phyloP scores from a whole-genome alignment of 1,140 invertebrate genomes.

The Hyles euphorbiae region DNA sequence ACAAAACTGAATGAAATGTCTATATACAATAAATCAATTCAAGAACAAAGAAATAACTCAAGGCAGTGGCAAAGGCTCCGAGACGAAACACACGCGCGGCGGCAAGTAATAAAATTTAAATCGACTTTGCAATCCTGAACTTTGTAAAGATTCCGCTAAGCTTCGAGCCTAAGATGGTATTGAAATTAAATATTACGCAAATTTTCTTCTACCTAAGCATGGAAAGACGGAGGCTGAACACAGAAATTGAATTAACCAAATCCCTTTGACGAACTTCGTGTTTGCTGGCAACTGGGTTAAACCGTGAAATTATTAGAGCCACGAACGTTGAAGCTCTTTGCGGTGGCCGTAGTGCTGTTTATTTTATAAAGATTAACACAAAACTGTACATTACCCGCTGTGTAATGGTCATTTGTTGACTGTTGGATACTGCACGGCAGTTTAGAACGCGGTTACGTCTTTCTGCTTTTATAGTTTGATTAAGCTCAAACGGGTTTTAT shows the following conservation, averaged over 20 bases:
- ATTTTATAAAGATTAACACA: conserved; percentile 23
- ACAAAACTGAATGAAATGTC: too few relatives aligned
- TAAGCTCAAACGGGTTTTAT: too few relatives aligned
- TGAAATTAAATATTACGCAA: conserved; percentile 43
- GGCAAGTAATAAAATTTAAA: conserved; percentile 22
- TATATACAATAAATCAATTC: too few relatives aligned
- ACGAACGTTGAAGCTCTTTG: conserved; percentile 22
- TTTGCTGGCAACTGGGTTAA: conserved; percentile 35
- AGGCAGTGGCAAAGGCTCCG: too few relatives aligned
- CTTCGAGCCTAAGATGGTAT: conserved; percentile 30
- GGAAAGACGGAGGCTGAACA: conserved; percentile 35
- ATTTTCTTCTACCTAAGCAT: conserved; percentile 34
- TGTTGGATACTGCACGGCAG: background rate
- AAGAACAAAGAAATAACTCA: too few relatives aligned
- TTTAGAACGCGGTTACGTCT: too few relatives aligned
- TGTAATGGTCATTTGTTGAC: conserved; percentile 1
- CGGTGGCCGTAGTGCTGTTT: conserved; percentile 22
- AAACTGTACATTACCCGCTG: background rate
- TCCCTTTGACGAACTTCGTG: conserved; percentile 46
- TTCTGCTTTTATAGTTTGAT: too few relatives aligned
- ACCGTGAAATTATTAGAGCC: conserved; percentile 38
- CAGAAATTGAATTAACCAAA: conserved; percentile 45
- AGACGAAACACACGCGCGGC: conserved; percentile 4
- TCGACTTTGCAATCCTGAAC: conserved; percentile 27
- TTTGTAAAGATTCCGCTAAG: conserved; percentile 28